Base-by-base conservation (phyloP, 1,140 invertebrate genomes). In the Vanessa tameamea region DNA sequence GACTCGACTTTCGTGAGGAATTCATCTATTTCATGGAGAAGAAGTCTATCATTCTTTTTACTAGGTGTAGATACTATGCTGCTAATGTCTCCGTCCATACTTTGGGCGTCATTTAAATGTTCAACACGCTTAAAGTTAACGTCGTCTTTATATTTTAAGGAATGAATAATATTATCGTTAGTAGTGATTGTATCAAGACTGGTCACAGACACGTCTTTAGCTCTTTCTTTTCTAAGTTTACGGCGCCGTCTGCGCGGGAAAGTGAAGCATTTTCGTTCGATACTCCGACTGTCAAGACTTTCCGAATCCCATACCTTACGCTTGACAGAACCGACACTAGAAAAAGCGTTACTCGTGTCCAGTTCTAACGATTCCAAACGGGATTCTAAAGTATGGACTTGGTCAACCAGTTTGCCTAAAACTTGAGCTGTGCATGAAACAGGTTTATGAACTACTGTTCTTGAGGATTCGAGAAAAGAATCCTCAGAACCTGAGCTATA, bases 371-470 rank as follows among this genome's bases (percentile, higher is more conserved):
- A 89, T 81, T 88, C 90, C 77, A 96, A 93, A 65, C 95, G 93
- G 76, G 88, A 93, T 85, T 95, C 94, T 47, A 96, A 82, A 4
- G 93, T 93, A 73, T 94, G 93, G 43, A 96, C 94, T 86, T 95
- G 94, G 16, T 92, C 90, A 15, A 95, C 94, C 23, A 96, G 87
- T 85, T 94, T 94, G n/a, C 94, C 94, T n/a, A 96, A 92, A 26
- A 95, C 94, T 63, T 93, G 90, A 3, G 91, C 92, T 59, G 77
- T 92, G 77, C 80, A 87, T 47, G 80, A 87, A 69, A 76, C 70
- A n/a, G 89, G 89, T 79, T 88, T 92, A 67, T 88, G 87, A 11
- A 87, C 89, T 47, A 89, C 85, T 14, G 87, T 86, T 76, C 88
- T 87, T 59, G 81, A 87, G 11, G 81, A 86, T 67, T 88, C 84